phyloP scores from a whole-genome alignment of 1,140 invertebrate genomes.

The Lucilia cuprina region DNA sequence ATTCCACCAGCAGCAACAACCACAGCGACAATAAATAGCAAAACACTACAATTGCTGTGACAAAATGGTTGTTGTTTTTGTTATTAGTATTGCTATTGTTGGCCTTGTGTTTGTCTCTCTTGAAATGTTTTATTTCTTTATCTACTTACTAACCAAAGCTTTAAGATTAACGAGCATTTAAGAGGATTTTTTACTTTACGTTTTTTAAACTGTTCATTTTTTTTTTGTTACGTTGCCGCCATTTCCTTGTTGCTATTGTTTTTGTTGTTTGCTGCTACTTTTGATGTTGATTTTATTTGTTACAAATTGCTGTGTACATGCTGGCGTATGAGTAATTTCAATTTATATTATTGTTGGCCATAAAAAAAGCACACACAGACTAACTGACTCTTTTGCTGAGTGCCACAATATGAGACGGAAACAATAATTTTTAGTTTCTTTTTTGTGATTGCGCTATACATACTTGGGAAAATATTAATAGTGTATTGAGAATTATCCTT shows the following conservation, averaged over 20 bases:
- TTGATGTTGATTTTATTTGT: constrained; percentile 6
- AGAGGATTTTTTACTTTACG: not conserved
- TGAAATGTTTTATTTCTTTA: not conserved
- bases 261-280: not conserved
- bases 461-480: too few relatives aligned
- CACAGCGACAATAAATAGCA: too few relatives aligned
- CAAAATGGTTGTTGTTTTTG: not conserved
- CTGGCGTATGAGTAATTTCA: constrained; percentile 27
- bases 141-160: constrained; percentile 20
- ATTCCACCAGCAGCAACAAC: not conserved
- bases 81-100: too few relatives aligned
- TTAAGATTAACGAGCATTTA: constrained; percentile 34
- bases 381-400: too few relatives aligned
- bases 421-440: too few relatives aligned
- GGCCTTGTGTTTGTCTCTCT: not conserved
- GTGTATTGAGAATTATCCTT: too few relatives aligned
- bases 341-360: constrained; percentile 1
- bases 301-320: not conserved
- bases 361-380: not conserved
- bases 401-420: too few relatives aligned
- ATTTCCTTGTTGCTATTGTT: not conserved
- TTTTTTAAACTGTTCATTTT: not conserved
- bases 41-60: not conserved
- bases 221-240: not conserved
- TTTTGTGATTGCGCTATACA: too few relatives aligned